phyloP scores from a whole-genome alignment of 2,797 vertebrate species.

The Cyprinella venusta region DNA sequence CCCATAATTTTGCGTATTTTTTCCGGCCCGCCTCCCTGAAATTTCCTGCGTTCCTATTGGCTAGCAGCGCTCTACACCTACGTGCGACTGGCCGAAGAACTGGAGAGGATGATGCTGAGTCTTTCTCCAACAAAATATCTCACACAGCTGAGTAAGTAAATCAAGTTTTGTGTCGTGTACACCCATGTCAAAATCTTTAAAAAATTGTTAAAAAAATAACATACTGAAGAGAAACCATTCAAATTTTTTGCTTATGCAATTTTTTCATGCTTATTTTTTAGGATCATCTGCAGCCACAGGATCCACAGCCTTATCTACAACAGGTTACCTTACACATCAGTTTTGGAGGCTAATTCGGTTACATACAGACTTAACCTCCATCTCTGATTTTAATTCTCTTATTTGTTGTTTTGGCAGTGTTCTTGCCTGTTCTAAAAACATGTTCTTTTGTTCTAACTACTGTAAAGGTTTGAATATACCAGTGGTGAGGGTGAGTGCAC shows the following conservation, averaged over 20 bases:
- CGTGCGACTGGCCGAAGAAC: too few species aligned
- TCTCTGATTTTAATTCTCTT: not conserved
- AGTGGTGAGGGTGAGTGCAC: too few species aligned
- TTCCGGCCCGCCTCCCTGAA: too few species aligned
- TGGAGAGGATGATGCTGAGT: too few species aligned
- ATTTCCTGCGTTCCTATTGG: too few species aligned
- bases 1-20: too few species aligned
- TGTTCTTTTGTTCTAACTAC: too few species aligned
- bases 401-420: not conserved
- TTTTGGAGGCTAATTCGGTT: not conserved
- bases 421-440: too few species aligned
- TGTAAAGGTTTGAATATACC: too few species aligned
- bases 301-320: not conserved
- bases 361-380: not conserved
- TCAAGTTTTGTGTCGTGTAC: not conserved
- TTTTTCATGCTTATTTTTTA: not conserved
- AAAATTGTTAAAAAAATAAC: not conserved
- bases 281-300: not conserved
- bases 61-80: too few species aligned
- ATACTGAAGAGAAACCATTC: not conserved
- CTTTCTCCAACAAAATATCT: conserved; percentile 32
- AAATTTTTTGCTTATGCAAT: too few species aligned
- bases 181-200: not conserved
- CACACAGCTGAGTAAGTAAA: not conserved
- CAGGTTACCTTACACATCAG: not conserved